A percentile compares a stretch with the other conserved stretches of the same genome.
These are phyloP conservation scores for Sapajus apella DNA, from an alignment of 2,113 vertebrate genomes.

Conservation along the genomic window DNA sequence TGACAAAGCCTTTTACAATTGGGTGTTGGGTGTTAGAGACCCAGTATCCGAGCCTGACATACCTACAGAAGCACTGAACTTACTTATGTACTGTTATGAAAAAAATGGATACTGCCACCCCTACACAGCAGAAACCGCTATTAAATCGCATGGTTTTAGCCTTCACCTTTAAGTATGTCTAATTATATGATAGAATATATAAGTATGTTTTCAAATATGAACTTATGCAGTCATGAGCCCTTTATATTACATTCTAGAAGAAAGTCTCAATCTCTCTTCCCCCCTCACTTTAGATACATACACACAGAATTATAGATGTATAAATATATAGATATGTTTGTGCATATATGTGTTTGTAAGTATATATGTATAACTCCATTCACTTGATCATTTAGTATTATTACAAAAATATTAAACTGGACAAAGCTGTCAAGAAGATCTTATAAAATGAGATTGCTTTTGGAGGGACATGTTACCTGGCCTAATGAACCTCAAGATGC, in stretches of 20 bases:
- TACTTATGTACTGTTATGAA: not conserved
- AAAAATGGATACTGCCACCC: not conserved
- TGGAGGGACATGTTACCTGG: not conserved
- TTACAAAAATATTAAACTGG: constrained; percentile 47
- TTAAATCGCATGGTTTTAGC: not conserved
- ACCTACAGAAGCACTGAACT: not conserved
- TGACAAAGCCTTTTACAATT: not conserved
- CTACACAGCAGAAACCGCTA: not conserved
- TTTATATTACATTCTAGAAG: not conserved
- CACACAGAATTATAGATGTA: not conserved
- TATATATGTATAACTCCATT: not conserved
- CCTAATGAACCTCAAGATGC: not conserved
- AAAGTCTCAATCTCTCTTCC: not conserved
- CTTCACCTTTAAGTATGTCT: constrained; percentile 15
- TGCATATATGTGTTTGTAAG: not conserved
- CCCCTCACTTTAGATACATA: not conserved
- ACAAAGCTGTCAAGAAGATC: not conserved
- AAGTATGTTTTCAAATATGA: constrained; percentile 31
- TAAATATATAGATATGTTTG: not conserved
- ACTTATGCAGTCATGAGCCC: not conserved
- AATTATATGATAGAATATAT: not conserved
- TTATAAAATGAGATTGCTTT: constrained; percentile 24
- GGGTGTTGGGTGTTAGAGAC: not conserved
- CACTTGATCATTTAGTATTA: not conserved
- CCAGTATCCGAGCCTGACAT: not conserved